phyloP scores from a whole-genome alignment of 1,140 invertebrate genomes.

The Drosophila jambulina region DNA sequence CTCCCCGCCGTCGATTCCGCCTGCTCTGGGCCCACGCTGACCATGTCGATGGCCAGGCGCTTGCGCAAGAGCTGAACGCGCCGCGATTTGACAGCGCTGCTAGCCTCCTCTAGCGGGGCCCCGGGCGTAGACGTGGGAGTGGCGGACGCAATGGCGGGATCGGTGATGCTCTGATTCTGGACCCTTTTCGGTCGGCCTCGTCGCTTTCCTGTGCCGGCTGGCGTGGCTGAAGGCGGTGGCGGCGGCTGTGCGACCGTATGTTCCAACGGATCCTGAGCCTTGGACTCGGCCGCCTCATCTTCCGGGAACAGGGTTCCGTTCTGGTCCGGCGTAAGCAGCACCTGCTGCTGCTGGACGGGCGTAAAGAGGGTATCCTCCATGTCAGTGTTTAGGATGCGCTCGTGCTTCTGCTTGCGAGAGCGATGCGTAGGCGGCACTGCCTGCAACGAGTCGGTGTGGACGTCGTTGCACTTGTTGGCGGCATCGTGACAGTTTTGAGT shows the following conservation, averaged over 20 bases:
- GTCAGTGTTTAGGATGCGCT: conserved; percentile 72
- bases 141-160: not conserved
- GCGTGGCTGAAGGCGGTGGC: conserved; percentile 2
- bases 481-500: conserved; percentile 59
- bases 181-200: conserved; percentile 64
- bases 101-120: conserved; percentile 18
- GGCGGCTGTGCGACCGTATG: not conserved
- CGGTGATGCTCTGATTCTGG: conserved; percentile 32
- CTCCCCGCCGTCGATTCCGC: not conserved
- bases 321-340: conserved; percentile 14
- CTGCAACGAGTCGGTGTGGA: conserved; percentile 3
- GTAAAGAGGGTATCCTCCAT: conserved; percentile 55
- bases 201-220: conserved; percentile 53
- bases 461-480: conserved; percentile 8
- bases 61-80: conserved; percentile 78
- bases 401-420: conserved; percentile 78
- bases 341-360: conserved; percentile 24
- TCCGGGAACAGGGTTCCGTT: conserved; percentile 39
- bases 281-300: not conserved
- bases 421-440: conserved; percentile 59
- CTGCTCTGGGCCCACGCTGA: conserved; percentile 56
- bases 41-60: conserved; percentile 80
- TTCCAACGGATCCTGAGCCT: conserved; percentile 13
- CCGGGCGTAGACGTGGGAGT: conserved; percentile 24
- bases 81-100: conserved; percentile 60